A percentile compares a stretch with the other conserved stretches of the same genome.
Evolutionary conservation across 2,797 vertebrate genomes (phyloP).

Genomic region (Gouania willdenowi): DNA sequence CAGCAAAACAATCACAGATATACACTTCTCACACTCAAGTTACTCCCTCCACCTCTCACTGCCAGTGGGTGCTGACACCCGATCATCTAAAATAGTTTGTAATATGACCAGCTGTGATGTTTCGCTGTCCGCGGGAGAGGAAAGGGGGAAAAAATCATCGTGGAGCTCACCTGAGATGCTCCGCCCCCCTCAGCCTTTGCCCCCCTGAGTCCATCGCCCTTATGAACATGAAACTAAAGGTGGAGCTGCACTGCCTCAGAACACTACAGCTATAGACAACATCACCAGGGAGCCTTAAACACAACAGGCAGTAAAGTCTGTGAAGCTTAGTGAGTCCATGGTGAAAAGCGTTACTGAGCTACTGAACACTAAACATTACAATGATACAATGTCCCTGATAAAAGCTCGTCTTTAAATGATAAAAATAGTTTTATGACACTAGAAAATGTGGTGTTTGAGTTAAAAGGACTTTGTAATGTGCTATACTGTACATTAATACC

Average conservation of each 20-base stretch:
- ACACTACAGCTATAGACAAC: not conserved
- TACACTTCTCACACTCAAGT: constrained; percentile 14
- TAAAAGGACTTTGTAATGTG: too few relatives aligned
- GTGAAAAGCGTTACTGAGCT: too few relatives aligned
- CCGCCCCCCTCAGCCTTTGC: constrained; percentile 63
- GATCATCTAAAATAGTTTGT: constrained; percentile 31
- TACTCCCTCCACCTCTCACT: not conserved
- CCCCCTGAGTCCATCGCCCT: constrained; percentile 40
- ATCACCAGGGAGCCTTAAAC: constrained; percentile 16
- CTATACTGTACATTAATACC: too few relatives aligned
- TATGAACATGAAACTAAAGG: constrained; percentile 50
- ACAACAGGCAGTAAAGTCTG: too few relatives aligned
- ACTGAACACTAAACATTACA: too few relatives aligned
- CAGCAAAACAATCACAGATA: constrained; percentile 21
- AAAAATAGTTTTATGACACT: too few relatives aligned
- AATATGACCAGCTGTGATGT: constrained; percentile 21
- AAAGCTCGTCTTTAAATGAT: too few relatives aligned
- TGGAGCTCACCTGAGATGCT: constrained; percentile 61
- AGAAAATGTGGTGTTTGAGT: too few relatives aligned
- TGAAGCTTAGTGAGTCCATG: too few relatives aligned
- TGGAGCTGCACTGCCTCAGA: constrained; percentile 25
- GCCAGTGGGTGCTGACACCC: constrained; percentile 21
- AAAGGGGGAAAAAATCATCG: constrained; percentile 23
- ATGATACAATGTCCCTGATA: too few relatives aligned
- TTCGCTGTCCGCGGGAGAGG: constrained; percentile 11